Conservation (phyloP, 2,797 vertebrate genomes). For the Paratrypauchen microcephalus region DNA sequence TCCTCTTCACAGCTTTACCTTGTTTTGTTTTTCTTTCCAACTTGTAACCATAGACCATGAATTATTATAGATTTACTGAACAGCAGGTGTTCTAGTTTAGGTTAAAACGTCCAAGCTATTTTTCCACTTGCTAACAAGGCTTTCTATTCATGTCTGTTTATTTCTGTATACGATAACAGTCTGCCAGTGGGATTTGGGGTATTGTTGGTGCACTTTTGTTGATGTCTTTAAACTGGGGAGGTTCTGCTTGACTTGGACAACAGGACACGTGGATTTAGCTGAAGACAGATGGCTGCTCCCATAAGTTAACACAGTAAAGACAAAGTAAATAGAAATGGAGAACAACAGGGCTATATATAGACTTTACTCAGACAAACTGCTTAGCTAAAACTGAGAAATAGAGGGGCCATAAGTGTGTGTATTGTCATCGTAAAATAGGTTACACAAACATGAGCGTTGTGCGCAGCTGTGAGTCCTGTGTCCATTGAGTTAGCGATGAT, state of each 20-base stretch:
- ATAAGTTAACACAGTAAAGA: constrained; percentile 39
- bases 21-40: constrained; percentile 18
- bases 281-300: constrained; percentile 44
- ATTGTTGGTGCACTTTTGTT: constrained; percentile 45
- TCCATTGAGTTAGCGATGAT: constrained; percentile 29
- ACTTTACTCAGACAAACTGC: constrained; percentile 14
- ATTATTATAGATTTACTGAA: constrained; percentile 22
- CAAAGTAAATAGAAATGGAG: constrained; percentile 32
- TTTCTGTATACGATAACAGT: constrained; percentile 36
- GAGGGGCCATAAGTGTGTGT: constrained; percentile 20
- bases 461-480: constrained; percentile 17
- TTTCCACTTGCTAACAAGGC: constrained; percentile 37
- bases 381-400: constrained; percentile 12
- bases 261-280: constrained; percentile 39
- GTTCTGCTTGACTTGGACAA: constrained; percentile 45
- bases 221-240: constrained; percentile 55
- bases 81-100: constrained; percentile 46
- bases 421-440: constrained; percentile 28
- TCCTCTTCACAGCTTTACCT: constrained; percentile 12
- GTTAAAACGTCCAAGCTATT: constrained; percentile 20
- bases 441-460: constrained; percentile 29
- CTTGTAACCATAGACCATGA: constrained; percentile 20
- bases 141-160: constrained; percentile 47
- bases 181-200: constrained; percentile 29
- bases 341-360: constrained; percentile 50